Evolutionary conservation across 1,140 invertebrate genomes (phyloP), one percentile per base, ranked within the genome.

Genomic region (Drosophila takahashii): DNA sequence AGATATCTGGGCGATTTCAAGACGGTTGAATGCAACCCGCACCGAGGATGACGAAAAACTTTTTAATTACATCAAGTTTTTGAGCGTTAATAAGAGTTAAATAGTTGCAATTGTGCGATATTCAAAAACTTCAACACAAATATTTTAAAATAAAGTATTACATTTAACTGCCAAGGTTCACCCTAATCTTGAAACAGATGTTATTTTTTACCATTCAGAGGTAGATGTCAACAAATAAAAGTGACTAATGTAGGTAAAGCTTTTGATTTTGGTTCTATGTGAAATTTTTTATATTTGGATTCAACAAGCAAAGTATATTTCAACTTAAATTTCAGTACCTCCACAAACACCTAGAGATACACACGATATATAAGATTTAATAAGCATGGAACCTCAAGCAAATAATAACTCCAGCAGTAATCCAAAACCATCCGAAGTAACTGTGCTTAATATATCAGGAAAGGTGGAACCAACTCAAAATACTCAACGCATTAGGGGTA

Each of bases 371-470:
- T 13, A 1, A 6, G 0, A 15, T 27, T 27, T 8, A 13, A 6
- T 13, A 1, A 27, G 9, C 15, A 41, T 62, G 36, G 50, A 18
- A 37, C 7, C 5, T 22, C 4, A n/a, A 27, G 0, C 3, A 3
- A 60, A 56, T 8, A 13, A 0, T 36, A 32, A 10, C n/a, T 9
- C 41, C 39, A 10, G 2, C 5, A 6, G 5, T 7, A 6, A 2
- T 15, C 26, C 6, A 1, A 47, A 47, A 27, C 13, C n/a, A 6
- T 26, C 13, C 0, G 9, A 41, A 8, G 6, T 54, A 10, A 34
- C 36, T 11, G 59, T 77, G 3, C 41, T 66, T 0, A 73, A 77
- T 16, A 77, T 77, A 27, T 72, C 69, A 7, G 54, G 48, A 34
- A 27, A 45, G 4, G n/a, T 54, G 22, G 41, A 59, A 16, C 5